phyloP scores from a whole-genome alignment of 64 coral and sea anemone genomes.

The Dendronephthya gigantea region DNA sequence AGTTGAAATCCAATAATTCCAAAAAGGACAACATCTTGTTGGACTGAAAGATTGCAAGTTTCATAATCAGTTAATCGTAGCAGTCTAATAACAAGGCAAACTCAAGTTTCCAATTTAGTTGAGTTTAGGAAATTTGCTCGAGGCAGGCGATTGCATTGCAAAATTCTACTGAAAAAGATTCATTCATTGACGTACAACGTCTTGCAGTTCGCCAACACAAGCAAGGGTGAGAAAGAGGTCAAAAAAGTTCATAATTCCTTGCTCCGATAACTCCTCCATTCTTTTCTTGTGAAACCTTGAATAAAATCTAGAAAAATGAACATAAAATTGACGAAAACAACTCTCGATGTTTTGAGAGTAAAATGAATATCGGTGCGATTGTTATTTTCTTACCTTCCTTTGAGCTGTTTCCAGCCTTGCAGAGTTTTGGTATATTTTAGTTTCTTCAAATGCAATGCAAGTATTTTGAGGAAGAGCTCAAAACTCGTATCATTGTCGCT shows the following conservation, averaged over 20 bases:
- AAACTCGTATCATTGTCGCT: constrained; percentile 65
- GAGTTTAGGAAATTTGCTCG: too few relatives aligned
- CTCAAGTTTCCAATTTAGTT: too few relatives aligned
- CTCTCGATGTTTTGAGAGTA: not conserved
- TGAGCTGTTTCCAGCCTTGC: constrained; percentile 89
- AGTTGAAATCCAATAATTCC: constrained; percentile 67
- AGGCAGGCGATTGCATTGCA: not conserved
- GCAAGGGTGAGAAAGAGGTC: constrained; percentile 77
- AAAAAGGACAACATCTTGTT: constrained; percentile 94
- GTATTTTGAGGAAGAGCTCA: constrained; percentile 59
- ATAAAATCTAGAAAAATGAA: constrained; percentile 57
- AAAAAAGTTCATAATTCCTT: constrained; percentile 61
- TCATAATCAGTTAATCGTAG: not conserved
- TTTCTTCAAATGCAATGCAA: constrained; percentile 70
- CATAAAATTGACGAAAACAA: not conserved
- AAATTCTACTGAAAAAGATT: not conserved
- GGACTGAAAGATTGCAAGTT: constrained; percentile 36
- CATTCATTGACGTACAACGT: constrained; percentile 50
- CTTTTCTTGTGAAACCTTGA: constrained; percentile 92
- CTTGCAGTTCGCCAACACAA: constrained; percentile 74
- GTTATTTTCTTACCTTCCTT: constrained; percentile 99
- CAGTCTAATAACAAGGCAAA: too few relatives aligned
- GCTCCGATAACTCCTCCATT: constrained; percentile 80
- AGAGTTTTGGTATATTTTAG: constrained; percentile 35
- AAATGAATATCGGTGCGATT: too few relatives aligned